Conservation (phyloP, 92 coral and sea anemone species). For the Palythoa grandiflora region DNA sequence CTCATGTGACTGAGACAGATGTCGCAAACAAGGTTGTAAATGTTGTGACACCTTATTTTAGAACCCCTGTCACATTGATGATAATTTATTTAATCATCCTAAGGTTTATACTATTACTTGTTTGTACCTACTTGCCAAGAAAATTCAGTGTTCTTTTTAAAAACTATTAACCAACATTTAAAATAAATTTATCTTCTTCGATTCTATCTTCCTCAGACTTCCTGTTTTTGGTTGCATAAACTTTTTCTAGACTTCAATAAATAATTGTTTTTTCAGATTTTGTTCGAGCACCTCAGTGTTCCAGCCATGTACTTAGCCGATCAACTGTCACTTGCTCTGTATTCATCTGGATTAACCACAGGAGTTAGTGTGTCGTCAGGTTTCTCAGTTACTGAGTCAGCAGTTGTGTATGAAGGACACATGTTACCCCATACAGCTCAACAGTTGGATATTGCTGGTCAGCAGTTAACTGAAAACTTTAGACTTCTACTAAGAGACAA, state of each 20-base stretch:
- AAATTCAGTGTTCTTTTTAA: too few relatives aligned
- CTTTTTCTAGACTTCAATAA: neutral
- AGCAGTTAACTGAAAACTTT: slow-evolving; percentile 90
- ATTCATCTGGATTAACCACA: slow-evolving; percentile 89
- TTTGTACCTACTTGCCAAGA: too few relatives aligned
- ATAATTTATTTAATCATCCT: too few relatives aligned
- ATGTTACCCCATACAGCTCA: slow-evolving; percentile 80
- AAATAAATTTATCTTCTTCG: too few relatives aligned
- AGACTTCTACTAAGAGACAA: slow-evolving; percentile 79
- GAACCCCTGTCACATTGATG: too few relatives aligned
- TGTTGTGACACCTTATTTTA: too few relatives aligned
- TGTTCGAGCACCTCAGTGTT: slow-evolving; percentile 91
- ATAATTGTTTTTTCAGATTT: slow-evolving; percentile 65
- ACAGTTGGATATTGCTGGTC: slow-evolving; percentile 92
- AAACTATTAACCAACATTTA: too few relatives aligned
- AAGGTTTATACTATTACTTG: too few relatives aligned
- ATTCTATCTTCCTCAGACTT: too few relatives aligned
- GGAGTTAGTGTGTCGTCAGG: slow-evolving; percentile 96
- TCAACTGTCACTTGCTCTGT: slow-evolving; percentile 84
- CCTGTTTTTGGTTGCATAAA: neutral
- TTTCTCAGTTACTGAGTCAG: slow-evolving; percentile 93
- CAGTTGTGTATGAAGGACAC: slow-evolving; percentile 94
- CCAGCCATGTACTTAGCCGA: slow-evolving; percentile 95
- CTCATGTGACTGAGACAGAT: too few relatives aligned
- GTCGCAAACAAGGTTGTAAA: too few relatives aligned